Percentiles rank a stretch among this genome's conserved stretches.
phyloP scores from a whole-genome alignment of 2,888 invertebrate species.

The Physocephala rufipes region DNA sequence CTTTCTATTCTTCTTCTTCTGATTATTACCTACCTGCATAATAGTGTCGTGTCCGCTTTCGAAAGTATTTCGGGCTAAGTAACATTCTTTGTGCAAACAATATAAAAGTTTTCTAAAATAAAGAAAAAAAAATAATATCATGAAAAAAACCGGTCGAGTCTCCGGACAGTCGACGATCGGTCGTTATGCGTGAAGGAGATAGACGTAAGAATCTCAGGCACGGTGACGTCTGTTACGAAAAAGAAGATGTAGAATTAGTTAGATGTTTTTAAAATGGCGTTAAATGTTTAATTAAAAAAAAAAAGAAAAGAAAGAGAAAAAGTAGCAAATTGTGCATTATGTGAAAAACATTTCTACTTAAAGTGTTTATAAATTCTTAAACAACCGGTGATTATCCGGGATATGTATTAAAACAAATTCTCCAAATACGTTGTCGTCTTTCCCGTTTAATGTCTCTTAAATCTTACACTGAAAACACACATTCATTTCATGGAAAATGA shows the following conservation, averaged over 20 bases:
- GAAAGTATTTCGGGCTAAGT: slow-evolving; percentile 3
- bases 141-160: slow-evolving; percentile 5
- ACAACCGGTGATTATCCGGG: too few relatives aligned
- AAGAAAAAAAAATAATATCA: slow-evolving; percentile 6
- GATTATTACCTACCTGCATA: too few relatives aligned
- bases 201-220: slow-evolving; percentile 11
- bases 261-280: slow-evolving; percentile 4
- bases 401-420: too few relatives aligned
- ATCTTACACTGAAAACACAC: too few relatives aligned
- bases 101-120: neutral
- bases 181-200: slow-evolving; percentile 4
- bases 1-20: too few relatives aligned
- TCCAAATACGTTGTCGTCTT: too few relatives aligned
- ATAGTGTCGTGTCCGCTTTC: slow-evolving; percentile 6
- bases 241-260: neutral
- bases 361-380: too few relatives aligned
- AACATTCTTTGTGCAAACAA: slow-evolving; percentile 26
- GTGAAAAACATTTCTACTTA: too few relatives aligned
- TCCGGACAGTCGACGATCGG: slow-evolving; percentile 23
- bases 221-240: neutral
- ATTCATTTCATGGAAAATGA: too few relatives aligned
- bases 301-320: too few relatives aligned
- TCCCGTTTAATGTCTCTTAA: too few relatives aligned
- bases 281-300: neutral
- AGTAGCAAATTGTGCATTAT: too few relatives aligned